These are phyloP conservation scores for Bradypus variegatus DNA, from an alignment of 2,797 vertebrate species.

Conservation along the genomic window DNA sequence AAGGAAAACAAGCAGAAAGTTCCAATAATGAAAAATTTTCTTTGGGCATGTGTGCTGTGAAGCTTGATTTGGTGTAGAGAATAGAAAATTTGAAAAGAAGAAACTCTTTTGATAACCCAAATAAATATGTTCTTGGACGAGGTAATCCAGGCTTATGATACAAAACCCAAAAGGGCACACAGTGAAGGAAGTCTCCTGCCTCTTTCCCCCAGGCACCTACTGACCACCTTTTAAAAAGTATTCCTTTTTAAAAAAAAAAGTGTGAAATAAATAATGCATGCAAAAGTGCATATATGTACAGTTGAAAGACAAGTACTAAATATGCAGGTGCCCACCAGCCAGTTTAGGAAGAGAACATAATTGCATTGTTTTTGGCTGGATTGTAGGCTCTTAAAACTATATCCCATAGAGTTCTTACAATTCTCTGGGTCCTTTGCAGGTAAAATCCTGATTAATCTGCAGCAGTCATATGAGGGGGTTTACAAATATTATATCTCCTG, in stretches of 20 bases:
- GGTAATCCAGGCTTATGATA: neutral
- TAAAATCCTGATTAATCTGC: too few species aligned
- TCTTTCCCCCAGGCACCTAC: neutral
- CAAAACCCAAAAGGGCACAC: neutral
- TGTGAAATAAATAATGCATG: neutral
- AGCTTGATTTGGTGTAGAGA: neutral
- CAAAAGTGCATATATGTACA: neutral
- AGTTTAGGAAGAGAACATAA: neutral
- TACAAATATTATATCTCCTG: too few species aligned
- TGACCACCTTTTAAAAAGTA: neutral
- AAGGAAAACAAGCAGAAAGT: neutral
- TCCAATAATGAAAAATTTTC: neutral
- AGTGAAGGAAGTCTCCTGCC: neutral
- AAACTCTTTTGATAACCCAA: neutral
- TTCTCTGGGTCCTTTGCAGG: neutral
- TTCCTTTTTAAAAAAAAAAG: neutral
- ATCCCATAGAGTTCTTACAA: neutral
- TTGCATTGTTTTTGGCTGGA: neutral
- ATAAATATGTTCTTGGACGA: neutral
- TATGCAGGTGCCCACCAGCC: neutral
- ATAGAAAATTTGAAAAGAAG: neutral
- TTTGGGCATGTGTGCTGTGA: neutral
- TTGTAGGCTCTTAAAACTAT: neutral
- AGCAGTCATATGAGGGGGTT: too few species aligned
- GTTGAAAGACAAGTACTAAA: neutral